A percentile compares a stretch with the other conserved stretches of the same genome.
Evolutionary conservation across 2,888 invertebrate species (phyloP).

Genomic region (Crossocerus cetratus): DNA sequence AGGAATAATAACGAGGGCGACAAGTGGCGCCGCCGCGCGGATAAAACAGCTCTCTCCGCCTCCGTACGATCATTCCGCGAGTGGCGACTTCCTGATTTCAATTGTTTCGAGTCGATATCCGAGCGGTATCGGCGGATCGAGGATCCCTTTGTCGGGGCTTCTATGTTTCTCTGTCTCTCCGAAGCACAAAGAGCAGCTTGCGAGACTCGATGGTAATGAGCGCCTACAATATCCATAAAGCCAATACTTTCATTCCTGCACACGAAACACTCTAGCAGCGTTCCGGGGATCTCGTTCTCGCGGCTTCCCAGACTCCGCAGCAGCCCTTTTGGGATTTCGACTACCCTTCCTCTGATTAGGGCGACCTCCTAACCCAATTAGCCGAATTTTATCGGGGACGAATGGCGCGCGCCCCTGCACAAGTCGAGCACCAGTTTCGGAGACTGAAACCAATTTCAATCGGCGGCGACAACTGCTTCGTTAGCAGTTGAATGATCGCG

Average conservation of each 20-base stretch:
- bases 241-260: slow-evolving; percentile 10
- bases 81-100: background rate
- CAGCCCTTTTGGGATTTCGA: background rate
- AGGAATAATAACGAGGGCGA: too few species aligned
- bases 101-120: background rate
- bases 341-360: background rate
- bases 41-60: too few species aligned
- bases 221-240: slow-evolving; percentile 17
- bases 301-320: background rate
- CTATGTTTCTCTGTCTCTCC: too few species aligned
- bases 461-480: too few species aligned
- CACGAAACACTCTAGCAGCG: background rate
- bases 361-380: too few species aligned
- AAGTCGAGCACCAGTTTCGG: too few species aligned
- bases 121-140: background rate
- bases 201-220: background rate
- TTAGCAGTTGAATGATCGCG: too few species aligned
- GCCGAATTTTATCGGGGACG: too few species aligned
- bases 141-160: background rate
- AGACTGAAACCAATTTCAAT: too few species aligned
- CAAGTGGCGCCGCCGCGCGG: too few species aligned
- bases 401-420: too few species aligned
- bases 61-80: too few species aligned
- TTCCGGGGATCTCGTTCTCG: background rate
- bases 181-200: background rate